phyloP scores from a whole-genome alignment of 2,113 vertebrate genomes.

The Myotis yumanensis region DNA sequence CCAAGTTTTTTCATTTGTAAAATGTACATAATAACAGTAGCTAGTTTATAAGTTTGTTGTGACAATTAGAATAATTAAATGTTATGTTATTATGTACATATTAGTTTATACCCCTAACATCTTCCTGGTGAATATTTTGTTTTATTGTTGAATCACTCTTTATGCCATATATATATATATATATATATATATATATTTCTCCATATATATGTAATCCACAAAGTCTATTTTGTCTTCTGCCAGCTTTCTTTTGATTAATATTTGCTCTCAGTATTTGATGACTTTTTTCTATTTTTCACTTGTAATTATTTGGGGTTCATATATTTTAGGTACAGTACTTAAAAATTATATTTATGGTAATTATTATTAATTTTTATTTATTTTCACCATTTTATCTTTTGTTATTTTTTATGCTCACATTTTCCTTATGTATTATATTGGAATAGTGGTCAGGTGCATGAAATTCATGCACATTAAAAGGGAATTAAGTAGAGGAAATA shows the following conservation, averaged over 20 bases:
- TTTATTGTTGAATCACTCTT: not conserved
- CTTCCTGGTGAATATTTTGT: not conserved
- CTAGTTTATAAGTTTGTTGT: not conserved
- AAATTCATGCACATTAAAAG: no score
- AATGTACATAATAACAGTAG: not conserved
- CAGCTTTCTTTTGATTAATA: not conserved
- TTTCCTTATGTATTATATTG: not conserved
- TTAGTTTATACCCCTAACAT: not conserved
- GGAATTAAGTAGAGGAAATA: no score
- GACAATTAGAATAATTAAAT: not conserved
- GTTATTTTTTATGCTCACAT: not conserved
- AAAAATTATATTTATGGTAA: not conserved
- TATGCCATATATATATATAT: not conserved
- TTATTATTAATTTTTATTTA: not conserved
- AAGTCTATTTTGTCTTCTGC: not conserved
- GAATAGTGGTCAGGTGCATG: no score
- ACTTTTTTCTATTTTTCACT: not conserved
- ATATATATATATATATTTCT: not conserved
- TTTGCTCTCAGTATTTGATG: not conserved
- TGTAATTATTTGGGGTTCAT: not conserved
- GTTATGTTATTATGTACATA: not conserved
- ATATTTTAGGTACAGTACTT: not conserved
- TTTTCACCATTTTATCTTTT: not conserved
- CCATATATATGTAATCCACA: not conserved
- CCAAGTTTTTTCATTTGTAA: not conserved